Conservation (phyloP, 2,888 invertebrate species). For the Elysia crispata region DNA sequence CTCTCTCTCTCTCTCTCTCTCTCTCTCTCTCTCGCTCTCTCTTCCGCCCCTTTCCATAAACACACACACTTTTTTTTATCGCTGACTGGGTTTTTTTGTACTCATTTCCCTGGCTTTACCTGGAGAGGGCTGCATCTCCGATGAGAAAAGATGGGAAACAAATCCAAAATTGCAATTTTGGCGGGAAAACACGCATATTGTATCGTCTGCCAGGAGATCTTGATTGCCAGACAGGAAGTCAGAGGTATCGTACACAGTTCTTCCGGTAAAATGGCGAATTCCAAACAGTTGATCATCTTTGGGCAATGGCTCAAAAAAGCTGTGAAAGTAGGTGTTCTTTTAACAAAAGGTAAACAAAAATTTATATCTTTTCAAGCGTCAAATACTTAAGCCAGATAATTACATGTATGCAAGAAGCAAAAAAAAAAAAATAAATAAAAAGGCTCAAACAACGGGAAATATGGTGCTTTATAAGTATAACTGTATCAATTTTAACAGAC, state of each 20-base stretch:
- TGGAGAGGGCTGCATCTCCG: conserved; percentile 85
- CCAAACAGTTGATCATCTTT: conserved; percentile 82
- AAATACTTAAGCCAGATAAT: too few species aligned
- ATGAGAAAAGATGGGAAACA: conserved; percentile 95
- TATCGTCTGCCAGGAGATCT: conserved; percentile 93
- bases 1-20: too few species aligned
- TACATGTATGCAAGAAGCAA: too few species aligned
- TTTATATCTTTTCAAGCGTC: too few species aligned
- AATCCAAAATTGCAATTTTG: conserved; percentile 97
- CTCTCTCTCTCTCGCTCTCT: too few species aligned
- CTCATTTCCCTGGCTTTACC: background rate
- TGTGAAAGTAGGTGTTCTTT: conserved; percentile 67
- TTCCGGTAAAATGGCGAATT: conserved; percentile 92
- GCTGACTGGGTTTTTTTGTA: background rate
- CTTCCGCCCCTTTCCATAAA: too few species aligned
- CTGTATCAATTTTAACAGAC: too few species aligned
- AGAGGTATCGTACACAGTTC: conserved; percentile 91
- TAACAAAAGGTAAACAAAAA: too few species aligned
- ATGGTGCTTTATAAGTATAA: too few species aligned
- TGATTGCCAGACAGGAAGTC: conserved; percentile 94
- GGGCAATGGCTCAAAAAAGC: conserved; percentile 86
- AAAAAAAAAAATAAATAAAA: too few species aligned
- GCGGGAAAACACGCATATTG: conserved; percentile 94
- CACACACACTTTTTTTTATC: background rate
- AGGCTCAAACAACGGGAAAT: too few species aligned